Base-by-base conservation (phyloP, 2,888 invertebrate species). In the Apotomis turbidana region DNA sequence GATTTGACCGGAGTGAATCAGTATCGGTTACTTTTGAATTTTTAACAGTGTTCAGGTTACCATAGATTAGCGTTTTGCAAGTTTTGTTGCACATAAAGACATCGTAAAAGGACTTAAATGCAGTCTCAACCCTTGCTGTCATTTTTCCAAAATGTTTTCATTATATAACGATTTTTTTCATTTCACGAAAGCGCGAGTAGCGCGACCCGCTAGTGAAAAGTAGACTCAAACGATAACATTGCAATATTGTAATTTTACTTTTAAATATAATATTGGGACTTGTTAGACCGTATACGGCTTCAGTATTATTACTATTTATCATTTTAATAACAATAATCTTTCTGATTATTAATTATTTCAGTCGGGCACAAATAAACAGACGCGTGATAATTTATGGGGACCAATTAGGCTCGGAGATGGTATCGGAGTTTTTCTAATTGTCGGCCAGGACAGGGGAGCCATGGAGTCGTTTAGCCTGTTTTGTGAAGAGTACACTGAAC, bases 371-470 rank as follows among this genome's bases (percentile, higher is more conserved):
- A 77, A 77, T 75, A 75, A 75, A 74, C 69, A 71, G 69, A 85
- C 84, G 82, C 79, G 83, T 82, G 78, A 75, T 81, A 85, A 91
- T 92, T 91, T 91, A 92, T 87, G 87, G 81, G 77, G 83, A 80
- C 90, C 91, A 92, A 91, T 92, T 92, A 92, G 91, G 83, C 82
- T 80, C 78, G 79, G 71, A 80, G 90, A 91, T 90, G 82, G 79
- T 84, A 90, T 90, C 89, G 78, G 80, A 76, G 80, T 80, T 81
- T 85, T 83, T 85, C 79, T 80, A 81, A 81, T 80, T 81, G 78
- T 77, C 69, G 52, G 68, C 74, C 59, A 36, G 78, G 74, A 79
- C 74, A 80, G 12, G n/a, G 75, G 60, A 61, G 60, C 60, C 1
- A 63, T 85, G 74, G 87, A 86, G 83, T 62, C 49, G 74, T 41